Conservation (phyloP, 2,113 vertebrate genomes). For the Pterophyllum scalare region DNA sequence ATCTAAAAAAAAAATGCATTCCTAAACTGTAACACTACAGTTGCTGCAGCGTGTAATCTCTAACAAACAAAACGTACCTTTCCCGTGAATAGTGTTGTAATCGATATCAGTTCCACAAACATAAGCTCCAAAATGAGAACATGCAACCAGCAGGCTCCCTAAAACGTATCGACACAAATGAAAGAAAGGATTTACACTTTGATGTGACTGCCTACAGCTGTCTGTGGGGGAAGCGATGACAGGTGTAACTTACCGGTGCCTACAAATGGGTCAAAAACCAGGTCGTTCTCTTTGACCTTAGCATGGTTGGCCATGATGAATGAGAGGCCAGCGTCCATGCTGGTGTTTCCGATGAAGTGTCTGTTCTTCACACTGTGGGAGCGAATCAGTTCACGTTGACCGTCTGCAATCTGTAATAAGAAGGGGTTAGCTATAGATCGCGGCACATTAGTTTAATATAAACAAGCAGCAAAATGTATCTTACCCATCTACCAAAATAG, state of each 20-base stretch:
- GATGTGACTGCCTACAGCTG: not conserved
- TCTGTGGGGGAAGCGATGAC: not conserved
- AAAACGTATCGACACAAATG: constrained; percentile 27
- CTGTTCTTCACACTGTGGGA: constrained; percentile 96
- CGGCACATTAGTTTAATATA: not conserved
- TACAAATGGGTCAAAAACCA: constrained; percentile 97
- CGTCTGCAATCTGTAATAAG: constrained; percentile 89
- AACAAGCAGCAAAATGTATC: constrained; percentile 42
- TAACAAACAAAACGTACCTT: constrained; percentile 73
- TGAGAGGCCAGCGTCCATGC: constrained; percentile 96
- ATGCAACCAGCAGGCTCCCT: constrained; percentile 95
- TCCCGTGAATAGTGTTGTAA: constrained; percentile 95
- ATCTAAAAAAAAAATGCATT: not conserved
- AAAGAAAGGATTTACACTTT: not conserved
- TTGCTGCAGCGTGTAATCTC: not conserved
- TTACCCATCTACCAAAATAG: constrained; percentile 98
- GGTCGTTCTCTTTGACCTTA: constrained; percentile 91
- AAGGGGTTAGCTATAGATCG: not conserved
- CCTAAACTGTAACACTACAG: not conserved
- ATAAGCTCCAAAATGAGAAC: constrained; percentile 95
- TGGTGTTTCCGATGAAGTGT: constrained; percentile 98
- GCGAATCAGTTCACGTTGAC: constrained; percentile 88
- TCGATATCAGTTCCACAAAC: constrained; percentile 96
- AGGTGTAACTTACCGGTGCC: constrained; percentile 89
- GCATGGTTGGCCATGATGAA: constrained; percentile 98